Evolutionary conservation across 2,888 invertebrate species (phyloP).

Genomic region (Dryocosmus kuriphilus): DNA sequence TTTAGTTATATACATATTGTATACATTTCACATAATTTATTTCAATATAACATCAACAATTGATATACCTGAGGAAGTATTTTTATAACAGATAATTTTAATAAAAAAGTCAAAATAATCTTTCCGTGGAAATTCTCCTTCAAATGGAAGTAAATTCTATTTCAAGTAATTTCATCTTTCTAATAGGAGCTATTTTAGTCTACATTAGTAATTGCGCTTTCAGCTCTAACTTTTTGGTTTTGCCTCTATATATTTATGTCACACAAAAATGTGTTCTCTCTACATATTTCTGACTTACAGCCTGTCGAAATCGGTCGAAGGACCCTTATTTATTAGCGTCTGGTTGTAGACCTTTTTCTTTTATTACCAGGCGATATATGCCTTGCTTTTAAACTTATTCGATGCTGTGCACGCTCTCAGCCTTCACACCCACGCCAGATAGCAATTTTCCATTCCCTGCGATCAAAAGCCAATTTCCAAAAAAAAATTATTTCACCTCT

Average conservation of each 20-base stretch:
- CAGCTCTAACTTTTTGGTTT: neutral
- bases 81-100: too few species aligned
- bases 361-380: neutral
- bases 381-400: neutral
- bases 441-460: neutral
- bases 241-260: slow-evolving; percentile 45
- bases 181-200: too few species aligned
- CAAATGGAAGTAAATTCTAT: too few species aligned
- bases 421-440: neutral
- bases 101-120: too few species aligned
- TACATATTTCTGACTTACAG: slow-evolving; percentile 30
- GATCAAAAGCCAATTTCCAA: neutral
- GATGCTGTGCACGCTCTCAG: neutral
- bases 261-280: slow-evolving; percentile 60
- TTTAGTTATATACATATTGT: too few species aligned
- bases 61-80: too few species aligned
- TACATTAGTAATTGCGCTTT: neutral
- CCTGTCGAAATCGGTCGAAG: slow-evolving; percentile 61
- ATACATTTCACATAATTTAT: too few species aligned
- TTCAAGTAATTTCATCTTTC: too few species aligned
- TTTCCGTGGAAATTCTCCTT: too few species aligned
- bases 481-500: too few species aligned
- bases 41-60: too few species aligned
- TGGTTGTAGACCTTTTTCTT: slow-evolving; percentile 33
- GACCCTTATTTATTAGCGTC: slow-evolving; percentile 63